Evolutionary conservation across 2,888 invertebrate genomes (phyloP).

Genomic region (Pyralis farinalis): DNA sequence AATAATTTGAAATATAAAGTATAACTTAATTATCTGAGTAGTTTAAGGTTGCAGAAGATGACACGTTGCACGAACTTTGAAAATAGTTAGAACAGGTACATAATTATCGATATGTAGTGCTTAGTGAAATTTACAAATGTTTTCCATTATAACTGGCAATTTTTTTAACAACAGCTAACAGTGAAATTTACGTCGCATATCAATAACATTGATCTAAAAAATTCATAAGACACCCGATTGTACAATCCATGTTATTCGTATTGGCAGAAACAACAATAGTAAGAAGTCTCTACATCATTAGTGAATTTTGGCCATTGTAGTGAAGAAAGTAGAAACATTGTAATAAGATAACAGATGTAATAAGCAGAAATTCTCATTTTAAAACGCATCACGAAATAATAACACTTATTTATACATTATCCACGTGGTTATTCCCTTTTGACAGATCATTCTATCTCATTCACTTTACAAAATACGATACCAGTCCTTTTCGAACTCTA

Average conservation of each 20-base stretch:
- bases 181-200: conserved; percentile 8
- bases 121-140: conserved; percentile 15
- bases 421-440: no score
- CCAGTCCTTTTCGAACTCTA: no score
- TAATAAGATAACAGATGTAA: conserved; percentile 11
- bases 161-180: conserved; percentile 14
- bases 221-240: conserved; percentile 20
- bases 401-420: no score
- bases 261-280: neutral
- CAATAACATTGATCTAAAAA: conserved; percentile 19
- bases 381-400: conserved; percentile 16
- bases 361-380: conserved; percentile 11
- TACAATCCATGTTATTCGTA: neutral
- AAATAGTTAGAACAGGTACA: conserved; percentile 26
- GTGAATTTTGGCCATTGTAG: conserved; percentile 6
- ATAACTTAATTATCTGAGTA: neutral
- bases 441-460: no score
- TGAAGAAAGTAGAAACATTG: conserved; percentile 1
- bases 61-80: neutral
- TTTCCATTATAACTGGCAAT: conserved; percentile 2
- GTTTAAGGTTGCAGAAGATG: conserved; percentile 1
- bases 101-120: conserved; percentile 28
- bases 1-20: no score
- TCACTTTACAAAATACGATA: no score
- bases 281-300: neutral